Evolutionary conservation across 2,113 vertebrate genomes (phyloP), one percentile per base, ranked within the genome.

Genomic region (Callocephalon fimbriatum): DNA sequence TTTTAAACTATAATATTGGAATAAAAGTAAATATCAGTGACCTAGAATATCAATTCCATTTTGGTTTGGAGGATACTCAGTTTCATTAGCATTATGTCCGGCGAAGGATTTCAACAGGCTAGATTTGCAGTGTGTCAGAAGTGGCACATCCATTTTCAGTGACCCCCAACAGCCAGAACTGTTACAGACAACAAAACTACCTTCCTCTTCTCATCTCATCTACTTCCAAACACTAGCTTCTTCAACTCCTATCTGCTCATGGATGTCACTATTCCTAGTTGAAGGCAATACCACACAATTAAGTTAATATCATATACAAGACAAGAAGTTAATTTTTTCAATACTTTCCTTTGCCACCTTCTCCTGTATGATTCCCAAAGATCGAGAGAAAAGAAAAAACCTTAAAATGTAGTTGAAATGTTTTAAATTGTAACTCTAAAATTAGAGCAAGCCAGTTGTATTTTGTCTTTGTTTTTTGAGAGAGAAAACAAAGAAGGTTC

Each of bases 1-100:
- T 92, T 90, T 82, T 51, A 80, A 92, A 79, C 32, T 47, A 74
- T 50, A 88, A 54, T 58, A 27, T 19, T 75, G 32, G 18, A 63
- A 63, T 59, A n/a, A 72, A 93, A 96, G 72, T 78, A 82, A 82
- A n/a, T 31, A 10, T 35, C 35, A 71, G 51, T 80, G 70, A 77
- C 37, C 3, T 22, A 81, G 65, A 77, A 83, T 32, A 93, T 12
- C 35, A 77, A 70, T 2, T 31, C 13, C 7, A 25, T 66, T 89
- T 75, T 29, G 9, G n/a, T 53, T 71, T 79, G 23, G 26, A 82
- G 51, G 19, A 35, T 79, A n/a, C 53, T 79, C n/a, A 25, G 10
- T 91, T 93, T 85, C 54, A 53, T 31, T 35, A 51, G 10, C 4
- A 13, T 29, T 35, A 63, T 11, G 17, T 51, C 32, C 48, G 45